Conservation (phyloP, 2,888 invertebrate species). For the Beris chalybata region DNA sequence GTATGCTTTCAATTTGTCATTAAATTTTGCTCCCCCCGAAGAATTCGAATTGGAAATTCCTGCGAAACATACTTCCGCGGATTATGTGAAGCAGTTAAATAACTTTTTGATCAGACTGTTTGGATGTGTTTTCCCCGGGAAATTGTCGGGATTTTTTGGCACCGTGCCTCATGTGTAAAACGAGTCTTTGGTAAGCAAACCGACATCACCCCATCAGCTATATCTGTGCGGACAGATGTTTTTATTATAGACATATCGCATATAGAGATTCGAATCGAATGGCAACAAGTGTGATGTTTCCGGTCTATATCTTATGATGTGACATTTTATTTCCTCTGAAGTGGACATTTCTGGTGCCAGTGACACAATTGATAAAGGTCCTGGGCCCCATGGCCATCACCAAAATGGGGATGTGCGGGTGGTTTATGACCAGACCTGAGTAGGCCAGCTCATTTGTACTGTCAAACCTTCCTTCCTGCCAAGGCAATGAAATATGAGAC, state of each 20-base stretch:
- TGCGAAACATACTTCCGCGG: conserved; percentile 1
- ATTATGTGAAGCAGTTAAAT: conserved; percentile 7
- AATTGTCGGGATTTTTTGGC: not conserved
- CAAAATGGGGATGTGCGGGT: too few relatives aligned
- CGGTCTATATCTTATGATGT: conserved; percentile 25
- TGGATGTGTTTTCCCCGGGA: not conserved
- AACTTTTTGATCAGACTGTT: conserved; percentile 6
- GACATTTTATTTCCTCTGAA: conserved; percentile 34
- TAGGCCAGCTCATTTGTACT: conserved; percentile 31
- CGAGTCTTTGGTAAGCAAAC: not conserved
- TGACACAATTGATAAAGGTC: conserved; percentile 23
- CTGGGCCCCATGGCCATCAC: not conserved
- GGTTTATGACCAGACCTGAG: not conserved
- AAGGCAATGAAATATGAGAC: conserved; percentile 28
- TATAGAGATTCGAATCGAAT: conserved; percentile 1
- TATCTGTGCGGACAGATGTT: too few relatives aligned
- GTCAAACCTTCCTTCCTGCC: conserved; percentile 30
- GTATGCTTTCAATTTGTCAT: conserved; percentile 32
- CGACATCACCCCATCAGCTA: too few relatives aligned
- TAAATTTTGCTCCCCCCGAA: conserved; percentile 22
- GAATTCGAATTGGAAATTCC: conserved; percentile 30
- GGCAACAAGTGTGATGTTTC: conserved; percentile 37
- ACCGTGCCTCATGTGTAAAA: not conserved
- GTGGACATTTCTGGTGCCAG: conserved; percentile 16
- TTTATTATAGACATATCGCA: too few relatives aligned